Conservation (phyloP, 2,113 vertebrate genomes). For the Bubalus kerabau region DNA sequence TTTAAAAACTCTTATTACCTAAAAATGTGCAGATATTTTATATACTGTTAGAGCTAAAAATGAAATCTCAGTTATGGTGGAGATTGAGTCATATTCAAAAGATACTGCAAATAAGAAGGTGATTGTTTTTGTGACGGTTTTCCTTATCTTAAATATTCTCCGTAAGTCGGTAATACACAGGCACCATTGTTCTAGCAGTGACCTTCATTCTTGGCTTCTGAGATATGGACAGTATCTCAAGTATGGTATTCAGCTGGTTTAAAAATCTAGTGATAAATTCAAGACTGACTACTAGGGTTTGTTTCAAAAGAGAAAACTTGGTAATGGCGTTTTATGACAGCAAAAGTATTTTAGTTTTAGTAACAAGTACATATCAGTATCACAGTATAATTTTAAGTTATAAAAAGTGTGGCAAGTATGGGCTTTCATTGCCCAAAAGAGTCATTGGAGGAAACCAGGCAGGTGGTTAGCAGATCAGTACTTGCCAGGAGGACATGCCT, state of each 20-base stretch:
- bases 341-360: background rate
- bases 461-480: background rate
- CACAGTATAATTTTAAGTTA: background rate
- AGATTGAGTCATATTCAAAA: background rate
- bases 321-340: slow-evolving; percentile 8
- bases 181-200: background rate
- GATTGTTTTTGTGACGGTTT: background rate
- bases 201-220: background rate
- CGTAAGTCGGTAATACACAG: background rate
- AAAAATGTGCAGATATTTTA: background rate
- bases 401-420: background rate
- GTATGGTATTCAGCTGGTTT: background rate
- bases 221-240: background rate
- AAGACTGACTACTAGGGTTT: background rate
- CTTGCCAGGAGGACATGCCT: background rate
- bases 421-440: background rate
- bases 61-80: background rate
- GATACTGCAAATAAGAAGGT: background rate
- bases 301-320: background rate
- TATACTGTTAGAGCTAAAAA: background rate
- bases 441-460: background rate
- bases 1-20: background rate
- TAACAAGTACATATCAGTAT: background rate
- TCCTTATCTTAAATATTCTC: background rate
- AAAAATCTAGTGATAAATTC: background rate